Percentiles rank a stretch among this genome's conserved stretches.
phyloP scores from a whole-genome alignment of 2,113 vertebrate species.

The Zapornia atra region DNA sequence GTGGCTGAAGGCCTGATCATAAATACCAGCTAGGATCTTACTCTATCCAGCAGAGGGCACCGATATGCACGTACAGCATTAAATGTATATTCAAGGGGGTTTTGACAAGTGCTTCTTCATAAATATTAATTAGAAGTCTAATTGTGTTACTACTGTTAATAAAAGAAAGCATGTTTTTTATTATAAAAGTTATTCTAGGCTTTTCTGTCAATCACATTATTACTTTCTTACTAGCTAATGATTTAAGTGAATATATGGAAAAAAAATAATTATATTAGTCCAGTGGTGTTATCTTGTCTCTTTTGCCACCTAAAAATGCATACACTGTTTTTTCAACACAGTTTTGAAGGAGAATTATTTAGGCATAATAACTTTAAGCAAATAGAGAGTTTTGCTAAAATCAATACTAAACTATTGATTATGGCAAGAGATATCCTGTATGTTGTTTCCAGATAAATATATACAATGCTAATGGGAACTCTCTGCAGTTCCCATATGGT shows the following conservation, averaged over 20 bases:
- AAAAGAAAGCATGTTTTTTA: not conserved
- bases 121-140: not conserved
- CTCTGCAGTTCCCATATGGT: not conserved
- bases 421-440: not conserved
- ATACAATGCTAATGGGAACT: not conserved
- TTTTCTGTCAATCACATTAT: not conserved
- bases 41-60: constrained; percentile 55
- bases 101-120: not conserved
- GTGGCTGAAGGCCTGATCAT: not conserved
- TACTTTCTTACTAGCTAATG: not conserved
- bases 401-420: not conserved
- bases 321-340: not conserved
- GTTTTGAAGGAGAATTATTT: not conserved
- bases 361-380: not conserved
- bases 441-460: not conserved
- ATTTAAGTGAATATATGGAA: not conserved
- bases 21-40: not conserved
- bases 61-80: not conserved
- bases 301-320: not conserved
- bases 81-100: not conserved
- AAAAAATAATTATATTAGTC: not conserved
- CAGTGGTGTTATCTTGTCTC: not conserved
- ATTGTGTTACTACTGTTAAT: not conserved
- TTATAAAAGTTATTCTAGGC: not conserved
- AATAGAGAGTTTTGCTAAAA: not conserved